Evolutionary conservation across 2,888 invertebrate genomes (phyloP).

Genomic region (Enchytraeus crypticus): DNA sequence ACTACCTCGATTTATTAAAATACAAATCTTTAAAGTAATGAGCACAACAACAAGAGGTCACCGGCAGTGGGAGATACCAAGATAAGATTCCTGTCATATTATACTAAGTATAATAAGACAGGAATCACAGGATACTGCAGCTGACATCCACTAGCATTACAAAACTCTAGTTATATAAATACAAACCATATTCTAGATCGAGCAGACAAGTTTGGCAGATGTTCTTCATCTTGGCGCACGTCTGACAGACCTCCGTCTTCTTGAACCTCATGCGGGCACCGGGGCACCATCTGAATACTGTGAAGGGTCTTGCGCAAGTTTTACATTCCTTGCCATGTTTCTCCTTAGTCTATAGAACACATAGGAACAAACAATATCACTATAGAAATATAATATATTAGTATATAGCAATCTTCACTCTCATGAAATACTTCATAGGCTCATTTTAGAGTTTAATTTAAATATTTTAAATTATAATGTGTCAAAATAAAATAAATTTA

Average conservation of each 20-base stretch:
- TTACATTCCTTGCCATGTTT: conserved; percentile 91
- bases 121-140: too few relatives aligned
- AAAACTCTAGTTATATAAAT: too few relatives aligned
- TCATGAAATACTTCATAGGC: too few relatives aligned
- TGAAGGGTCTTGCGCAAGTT: conserved; percentile 86
- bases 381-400: background rate
- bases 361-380: background rate
- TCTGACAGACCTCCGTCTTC: conserved; percentile 92
- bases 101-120: too few relatives aligned
- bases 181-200: conserved; percentile 75
- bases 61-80: too few relatives aligned
- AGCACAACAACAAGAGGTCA: too few relatives aligned
- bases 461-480: background rate
- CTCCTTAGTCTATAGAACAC: conserved; percentile 74
- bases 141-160: too few relatives aligned
- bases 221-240: conserved; percentile 86
- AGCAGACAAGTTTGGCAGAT: conserved; percentile 91
- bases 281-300: conserved; percentile 92
- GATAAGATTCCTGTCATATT: too few relatives aligned
- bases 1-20: too few relatives aligned
- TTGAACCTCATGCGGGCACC: conserved; percentile 90
- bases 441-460: too few relatives aligned
- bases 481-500: conserved; percentile 7
- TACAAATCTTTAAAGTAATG: too few relatives aligned
- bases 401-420: too few relatives aligned